Evolutionary conservation across 2,888 invertebrate species (phyloP).

Genomic region (Idaea biselata): DNA sequence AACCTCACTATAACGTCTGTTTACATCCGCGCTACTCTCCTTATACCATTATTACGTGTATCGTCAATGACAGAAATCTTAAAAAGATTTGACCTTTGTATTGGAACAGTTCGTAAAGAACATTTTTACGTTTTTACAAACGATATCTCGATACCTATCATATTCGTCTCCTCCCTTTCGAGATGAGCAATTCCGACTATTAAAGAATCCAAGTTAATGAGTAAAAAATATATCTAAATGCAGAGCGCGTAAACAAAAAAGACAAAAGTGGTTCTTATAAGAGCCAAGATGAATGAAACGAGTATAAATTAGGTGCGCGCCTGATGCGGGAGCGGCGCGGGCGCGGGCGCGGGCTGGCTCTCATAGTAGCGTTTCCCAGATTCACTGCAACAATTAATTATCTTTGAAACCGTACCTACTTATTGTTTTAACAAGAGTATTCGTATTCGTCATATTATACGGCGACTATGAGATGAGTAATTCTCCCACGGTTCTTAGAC

Average conservation of each 20-base stretch:
- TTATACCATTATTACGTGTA: conserved; percentile 10
- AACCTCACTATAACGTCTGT: conserved; percentile 61
- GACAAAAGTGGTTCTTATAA: conserved; percentile 40
- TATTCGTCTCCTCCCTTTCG: background rate
- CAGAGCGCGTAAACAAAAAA: conserved; percentile 44
- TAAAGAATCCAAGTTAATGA: conserved; percentile 13
- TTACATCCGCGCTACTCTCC: conserved; percentile 55
- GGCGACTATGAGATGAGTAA: conserved; percentile 47
- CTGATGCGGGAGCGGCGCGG: conserved; percentile 30
- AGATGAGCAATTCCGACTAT: background rate
- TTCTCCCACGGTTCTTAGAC: conserved; percentile 69
- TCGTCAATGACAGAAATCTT: conserved; percentile 6
- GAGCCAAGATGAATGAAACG: conserved; percentile 55
- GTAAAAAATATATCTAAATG: conserved; percentile 45
- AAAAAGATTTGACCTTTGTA: background rate
- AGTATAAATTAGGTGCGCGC: conserved; percentile 39
- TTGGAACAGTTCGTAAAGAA: background rate
- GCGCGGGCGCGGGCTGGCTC: conserved; percentile 30
- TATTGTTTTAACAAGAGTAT: conserved; percentile 48
- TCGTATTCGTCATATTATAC: conserved; percentile 49
- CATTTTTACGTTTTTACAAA: background rate
- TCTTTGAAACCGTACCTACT: conserved; percentile 41
- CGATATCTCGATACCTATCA: background rate
- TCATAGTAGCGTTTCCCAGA: conserved; percentile 41
- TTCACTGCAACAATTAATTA: conserved; percentile 38